Percentiles rank a stretch among this genome's conserved stretches.
Conservation (phyloP, 2,797 vertebrate species). For the Sylvia borin region DNA sequence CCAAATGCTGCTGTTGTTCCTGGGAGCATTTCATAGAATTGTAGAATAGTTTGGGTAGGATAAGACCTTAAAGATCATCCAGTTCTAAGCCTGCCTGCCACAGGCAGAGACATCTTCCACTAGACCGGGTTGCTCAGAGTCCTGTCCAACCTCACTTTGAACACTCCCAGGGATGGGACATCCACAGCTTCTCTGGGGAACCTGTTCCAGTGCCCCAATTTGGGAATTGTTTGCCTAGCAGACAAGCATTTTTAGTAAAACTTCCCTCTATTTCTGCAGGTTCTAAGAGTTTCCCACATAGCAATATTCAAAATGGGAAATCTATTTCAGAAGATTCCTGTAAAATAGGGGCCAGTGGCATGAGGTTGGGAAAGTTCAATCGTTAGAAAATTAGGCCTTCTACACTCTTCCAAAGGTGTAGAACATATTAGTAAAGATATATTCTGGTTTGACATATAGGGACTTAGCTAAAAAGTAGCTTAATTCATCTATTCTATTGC, state of each 20-base stretch:
- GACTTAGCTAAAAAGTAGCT: background rate
- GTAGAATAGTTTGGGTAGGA: background rate
- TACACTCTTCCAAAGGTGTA: background rate
- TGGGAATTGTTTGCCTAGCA: background rate
- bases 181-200: background rate
- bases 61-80: background rate
- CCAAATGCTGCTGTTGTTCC: background rate
- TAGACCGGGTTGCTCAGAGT: background rate
- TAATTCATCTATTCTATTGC: background rate
- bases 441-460: background rate
- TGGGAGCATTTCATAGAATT: background rate
- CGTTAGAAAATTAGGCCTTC: background rate
- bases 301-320: background rate
- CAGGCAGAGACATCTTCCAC: background rate
- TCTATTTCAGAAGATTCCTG: background rate
- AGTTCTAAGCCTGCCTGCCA: background rate
- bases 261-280: background rate
- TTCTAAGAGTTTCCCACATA: background rate
- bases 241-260: background rate
- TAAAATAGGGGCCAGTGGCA: background rate
- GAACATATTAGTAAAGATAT: background rate
- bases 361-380: background rate
- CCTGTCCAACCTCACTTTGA: background rate
- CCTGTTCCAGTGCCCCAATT: background rate
- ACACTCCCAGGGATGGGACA: background rate